These are phyloP conservation scores for Heteromurus nitidus DNA, from an alignment of 2,888 invertebrate species.

Conservation along the genomic window DNA sequence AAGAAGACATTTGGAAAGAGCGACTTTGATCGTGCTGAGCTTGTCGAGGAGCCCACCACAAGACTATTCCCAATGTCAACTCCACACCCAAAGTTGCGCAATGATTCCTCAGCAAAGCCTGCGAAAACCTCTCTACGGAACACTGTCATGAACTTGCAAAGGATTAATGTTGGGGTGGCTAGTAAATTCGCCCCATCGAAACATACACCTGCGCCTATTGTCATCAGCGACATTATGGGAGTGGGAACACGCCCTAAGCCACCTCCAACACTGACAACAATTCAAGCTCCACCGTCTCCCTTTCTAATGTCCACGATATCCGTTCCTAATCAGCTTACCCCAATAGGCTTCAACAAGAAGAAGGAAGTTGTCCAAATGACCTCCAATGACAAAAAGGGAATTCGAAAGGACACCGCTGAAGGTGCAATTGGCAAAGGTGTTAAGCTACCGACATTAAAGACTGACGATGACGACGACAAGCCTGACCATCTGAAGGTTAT, in stretches of 20 bases:
- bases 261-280: conserved; percentile 15
- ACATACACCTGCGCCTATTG: not conserved
- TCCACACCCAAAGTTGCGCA: conserved; percentile 8
- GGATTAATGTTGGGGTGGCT: conserved; percentile 27
- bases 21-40: not conserved
- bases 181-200: too few relatives aligned
- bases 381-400: not conserved
- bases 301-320: conserved; percentile 42
- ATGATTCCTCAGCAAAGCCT: conserved; percentile 6
- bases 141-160: conserved; percentile 36
- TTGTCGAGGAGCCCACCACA: not conserved
- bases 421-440: not conserved
- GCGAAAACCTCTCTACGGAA: conserved; percentile 11
- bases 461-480: not conserved
- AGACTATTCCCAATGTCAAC: not conserved
- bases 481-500: not conserved
- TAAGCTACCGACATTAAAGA: not conserved
- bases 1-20: conserved; percentile 10
- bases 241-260: not conserved
- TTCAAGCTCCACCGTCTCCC: conserved; percentile 43
- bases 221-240: not conserved
- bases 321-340: conserved; percentile 31
- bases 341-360: conserved; percentile 29
- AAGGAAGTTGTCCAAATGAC: not conserved
- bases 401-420: not conserved